Evolutionary conservation across 2,888 invertebrate genomes (phyloP).

Genomic region (Cybosia mesomella): DNA sequence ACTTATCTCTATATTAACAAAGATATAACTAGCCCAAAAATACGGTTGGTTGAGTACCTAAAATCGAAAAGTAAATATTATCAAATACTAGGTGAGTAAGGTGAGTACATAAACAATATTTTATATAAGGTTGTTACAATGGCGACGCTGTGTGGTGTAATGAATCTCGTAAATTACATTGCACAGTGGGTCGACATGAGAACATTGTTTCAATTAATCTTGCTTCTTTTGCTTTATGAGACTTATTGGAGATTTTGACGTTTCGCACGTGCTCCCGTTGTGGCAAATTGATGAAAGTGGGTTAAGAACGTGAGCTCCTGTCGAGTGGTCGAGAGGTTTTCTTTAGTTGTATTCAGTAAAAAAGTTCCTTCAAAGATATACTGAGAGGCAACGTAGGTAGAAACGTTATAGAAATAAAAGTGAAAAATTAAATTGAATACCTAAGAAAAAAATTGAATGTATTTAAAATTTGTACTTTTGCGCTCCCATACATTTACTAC

Average conservation of each 20-base stretch:
- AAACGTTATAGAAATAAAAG: too few species aligned
- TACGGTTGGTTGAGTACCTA: too few species aligned
- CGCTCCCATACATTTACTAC: too few species aligned
- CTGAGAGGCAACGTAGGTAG: too few species aligned
- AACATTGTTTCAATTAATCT: constrained; percentile 54
- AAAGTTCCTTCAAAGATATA: neutral
- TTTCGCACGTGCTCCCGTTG: constrained; percentile 28
- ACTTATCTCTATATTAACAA: too few species aligned
- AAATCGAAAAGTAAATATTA: constrained; percentile 32
- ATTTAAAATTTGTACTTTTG: too few species aligned
- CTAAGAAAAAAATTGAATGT: too few species aligned
- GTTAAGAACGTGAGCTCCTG: constrained; percentile 11
- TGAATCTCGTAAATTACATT: constrained; percentile 61
- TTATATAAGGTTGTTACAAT: constrained; percentile 49
- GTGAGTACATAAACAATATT: constrained; percentile 47
- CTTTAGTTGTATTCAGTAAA: constrained; percentile 1
- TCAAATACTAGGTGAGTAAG: constrained; percentile 31
- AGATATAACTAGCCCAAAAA: too few species aligned
- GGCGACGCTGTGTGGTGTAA: constrained; percentile 48
- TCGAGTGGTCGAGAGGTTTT: constrained; percentile 3
- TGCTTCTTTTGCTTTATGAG: constrained; percentile 46
- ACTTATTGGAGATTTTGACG: constrained; percentile 53
- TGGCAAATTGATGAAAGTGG: constrained; percentile 20
- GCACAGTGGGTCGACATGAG: constrained; percentile 47
- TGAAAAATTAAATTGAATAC: too few species aligned